These are phyloP conservation scores for Pachymerium ferrugineum DNA, from an alignment of 2,888 invertebrate species.

Conservation along the genomic window DNA sequence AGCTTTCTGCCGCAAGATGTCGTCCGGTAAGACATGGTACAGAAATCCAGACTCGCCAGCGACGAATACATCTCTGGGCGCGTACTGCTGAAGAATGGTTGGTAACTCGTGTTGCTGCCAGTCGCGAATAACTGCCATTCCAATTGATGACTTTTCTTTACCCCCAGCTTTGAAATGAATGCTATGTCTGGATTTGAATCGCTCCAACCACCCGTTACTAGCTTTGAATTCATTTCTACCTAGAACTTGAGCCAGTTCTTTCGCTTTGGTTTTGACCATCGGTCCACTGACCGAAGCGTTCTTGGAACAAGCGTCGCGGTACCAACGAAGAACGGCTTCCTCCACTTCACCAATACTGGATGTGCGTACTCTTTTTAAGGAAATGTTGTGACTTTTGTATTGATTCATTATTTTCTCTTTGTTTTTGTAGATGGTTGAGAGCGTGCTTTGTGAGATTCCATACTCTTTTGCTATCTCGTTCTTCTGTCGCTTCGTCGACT, in stretches of 20 bases:
- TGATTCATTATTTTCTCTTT: constrained; percentile 1
- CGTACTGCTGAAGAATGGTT: constrained; percentile 18
- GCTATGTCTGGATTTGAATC: constrained; percentile 25
- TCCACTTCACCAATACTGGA: constrained; percentile 14
- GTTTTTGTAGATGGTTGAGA: constrained; percentile 28
- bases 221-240: constrained; percentile 2
- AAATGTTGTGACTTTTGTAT: not conserved
- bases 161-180: constrained; percentile 2
- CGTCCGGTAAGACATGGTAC: not conserved
- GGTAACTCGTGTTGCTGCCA: constrained; percentile 29
- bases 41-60: constrained; percentile 25
- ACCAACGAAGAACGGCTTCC: constrained; percentile 12
- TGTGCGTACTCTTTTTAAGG: not conserved
- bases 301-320: constrained; percentile 11
- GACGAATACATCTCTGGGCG: not conserved
- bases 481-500: constrained; percentile 3
- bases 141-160: constrained; percentile 1
- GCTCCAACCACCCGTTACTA: constrained; percentile 24
- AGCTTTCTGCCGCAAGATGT: not conserved
- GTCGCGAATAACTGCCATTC: not conserved
- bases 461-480: constrained; percentile 10
- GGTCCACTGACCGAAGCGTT: constrained; percentile 30
- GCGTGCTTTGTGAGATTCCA: constrained; percentile 24
- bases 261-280: constrained; percentile 29
- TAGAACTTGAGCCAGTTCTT: constrained; percentile 18